Conservation (phyloP, 2,888 invertebrate species). For the Gastrophysa polygoni region DNA sequence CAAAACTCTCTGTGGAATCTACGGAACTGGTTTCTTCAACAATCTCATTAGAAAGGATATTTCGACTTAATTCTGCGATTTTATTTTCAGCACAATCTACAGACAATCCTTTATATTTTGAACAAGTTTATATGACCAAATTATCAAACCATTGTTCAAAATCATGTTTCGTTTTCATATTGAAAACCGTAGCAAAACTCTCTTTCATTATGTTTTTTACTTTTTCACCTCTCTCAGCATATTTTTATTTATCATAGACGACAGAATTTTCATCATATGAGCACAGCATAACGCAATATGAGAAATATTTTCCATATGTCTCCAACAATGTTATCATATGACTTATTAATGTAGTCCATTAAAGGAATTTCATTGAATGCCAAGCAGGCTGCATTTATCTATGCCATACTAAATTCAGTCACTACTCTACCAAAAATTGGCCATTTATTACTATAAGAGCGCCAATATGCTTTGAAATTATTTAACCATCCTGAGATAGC, state of each 20-base stretch:
- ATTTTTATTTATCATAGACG: slow-evolving; percentile 6
- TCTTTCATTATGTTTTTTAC: slow-evolving; percentile 16
- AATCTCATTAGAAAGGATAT: not conserved
- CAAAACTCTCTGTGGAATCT: not conserved
- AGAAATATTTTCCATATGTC: slow-evolving; percentile 1
- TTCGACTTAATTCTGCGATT: not conserved
- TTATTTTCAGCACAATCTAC: slow-evolving; percentile 4
- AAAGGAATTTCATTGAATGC: slow-evolving; percentile 13
- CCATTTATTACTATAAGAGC: slow-evolving; percentile 5
- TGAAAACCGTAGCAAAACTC: slow-evolving; percentile 1
- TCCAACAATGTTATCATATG: slow-evolving; percentile 12
- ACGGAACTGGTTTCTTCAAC: not conserved
- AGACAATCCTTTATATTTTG: slow-evolving; percentile 12
- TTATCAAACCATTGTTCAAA: not conserved
- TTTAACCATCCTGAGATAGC: slow-evolving; percentile 12
- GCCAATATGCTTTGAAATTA: slow-evolving; percentile 12
- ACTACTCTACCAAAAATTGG: slow-evolving; percentile 12
- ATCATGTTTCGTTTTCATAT: not conserved
- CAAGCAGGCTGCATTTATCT: slow-evolving; percentile 16
- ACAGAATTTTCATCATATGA: slow-evolving; percentile 16
- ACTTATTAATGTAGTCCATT: slow-evolving; percentile 11
- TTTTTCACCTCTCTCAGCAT: not conserved
- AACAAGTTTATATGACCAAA: not conserved
- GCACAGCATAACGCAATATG: slow-evolving; percentile 18
- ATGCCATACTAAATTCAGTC: slow-evolving; percentile 18